Evolutionary conservation across 1,140 invertebrate genomes (phyloP).

Genomic region (Orius insidiosus): DNA sequence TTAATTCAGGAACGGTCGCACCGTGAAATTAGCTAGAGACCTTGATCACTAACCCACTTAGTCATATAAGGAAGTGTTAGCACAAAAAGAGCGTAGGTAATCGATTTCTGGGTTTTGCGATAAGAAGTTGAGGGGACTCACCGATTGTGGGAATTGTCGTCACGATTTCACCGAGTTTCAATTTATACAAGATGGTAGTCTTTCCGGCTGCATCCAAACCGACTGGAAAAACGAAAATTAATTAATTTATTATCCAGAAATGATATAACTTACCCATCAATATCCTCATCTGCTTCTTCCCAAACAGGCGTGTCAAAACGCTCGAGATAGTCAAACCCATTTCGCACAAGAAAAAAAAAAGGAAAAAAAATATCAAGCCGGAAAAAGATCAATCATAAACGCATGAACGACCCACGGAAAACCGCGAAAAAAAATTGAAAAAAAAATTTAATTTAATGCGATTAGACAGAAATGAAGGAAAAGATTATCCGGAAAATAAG

Average conservation of each 20-base stretch:
- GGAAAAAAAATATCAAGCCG: no score
- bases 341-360: conserved; percentile 8
- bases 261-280: conserved; percentile 64
- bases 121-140: conserved; percentile 24
- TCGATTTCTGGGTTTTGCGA: neutral
- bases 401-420: no score
- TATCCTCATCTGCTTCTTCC: conserved; percentile 97
- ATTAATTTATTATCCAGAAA: conserved; percentile 24
- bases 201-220: conserved; percentile 94
- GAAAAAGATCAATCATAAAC: no score
- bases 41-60: neutral
- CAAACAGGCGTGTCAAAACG: conserved; percentile 83
- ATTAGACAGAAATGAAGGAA: no score
- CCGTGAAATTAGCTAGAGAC: no score
- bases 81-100: no score
- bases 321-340: conserved; percentile 95
- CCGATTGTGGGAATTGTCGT: conserved; percentile 96
- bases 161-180: conserved; percentile 94
- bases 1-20: neutral
- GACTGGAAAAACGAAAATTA: conserved; percentile 28
- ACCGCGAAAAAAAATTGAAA: no score
- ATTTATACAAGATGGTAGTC: conserved; percentile 93
- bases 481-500: no score
- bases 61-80: neutral
- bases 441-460: no score